Percentiles rank a stretch among this genome's conserved stretches.
phyloP scores from a whole-genome alignment of 2,113 vertebrate species.

The Brienomyrus brachyistius region DNA sequence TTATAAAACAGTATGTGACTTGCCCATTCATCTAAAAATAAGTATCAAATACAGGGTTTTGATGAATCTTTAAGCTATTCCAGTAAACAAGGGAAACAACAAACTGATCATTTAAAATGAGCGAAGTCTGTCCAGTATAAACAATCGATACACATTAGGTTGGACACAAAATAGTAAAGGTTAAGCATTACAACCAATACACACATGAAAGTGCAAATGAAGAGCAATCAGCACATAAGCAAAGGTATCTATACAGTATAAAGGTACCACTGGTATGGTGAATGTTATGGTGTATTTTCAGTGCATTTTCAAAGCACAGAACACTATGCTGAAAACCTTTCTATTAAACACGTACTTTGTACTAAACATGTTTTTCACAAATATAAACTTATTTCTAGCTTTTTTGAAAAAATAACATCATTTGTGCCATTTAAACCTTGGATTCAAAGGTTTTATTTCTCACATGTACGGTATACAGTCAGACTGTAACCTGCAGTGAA shows the following conservation, averaged over 20 bases:
- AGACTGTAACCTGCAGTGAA: neutral
- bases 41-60: neutral
- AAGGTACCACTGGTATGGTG: neutral
- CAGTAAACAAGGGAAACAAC: neutral
- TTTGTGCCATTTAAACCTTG: neutral
- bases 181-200: neutral
- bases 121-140: neutral
- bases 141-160: neutral
- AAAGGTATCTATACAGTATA: neutral
- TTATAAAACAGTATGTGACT: neutral
- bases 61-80: neutral
- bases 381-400: neutral
- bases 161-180: neutral
- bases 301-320: neutral
- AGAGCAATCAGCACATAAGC: neutral
- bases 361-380: neutral
- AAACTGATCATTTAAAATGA: neutral
- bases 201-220: neutral
- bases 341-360: neutral
- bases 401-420: no score
- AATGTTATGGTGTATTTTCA: neutral
- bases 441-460: neutral
- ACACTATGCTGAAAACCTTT: neutral
- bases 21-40: neutral
- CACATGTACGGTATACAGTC: neutral